A percentile compares a stretch with the other conserved stretches of the same genome.
These are phyloP conservation scores for Drosophila prolongata DNA, from an alignment of 2,888 invertebrate genomes.

Conservation along the genomic window DNA sequence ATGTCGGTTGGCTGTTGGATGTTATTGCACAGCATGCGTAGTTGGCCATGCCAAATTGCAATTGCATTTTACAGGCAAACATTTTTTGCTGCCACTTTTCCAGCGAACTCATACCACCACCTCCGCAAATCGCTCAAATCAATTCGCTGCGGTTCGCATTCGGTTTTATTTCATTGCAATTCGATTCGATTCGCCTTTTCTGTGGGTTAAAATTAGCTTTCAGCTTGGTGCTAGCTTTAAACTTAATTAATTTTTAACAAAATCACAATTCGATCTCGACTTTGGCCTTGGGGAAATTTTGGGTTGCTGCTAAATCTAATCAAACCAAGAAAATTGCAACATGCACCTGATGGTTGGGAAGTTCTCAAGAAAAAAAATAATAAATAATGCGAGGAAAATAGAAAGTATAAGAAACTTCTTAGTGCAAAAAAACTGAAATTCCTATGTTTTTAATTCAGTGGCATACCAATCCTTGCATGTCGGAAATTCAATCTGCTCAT, in stretches of 20 bases:
- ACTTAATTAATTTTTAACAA: slow-evolving; percentile 61
- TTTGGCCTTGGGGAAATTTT: slow-evolving; percentile 21
- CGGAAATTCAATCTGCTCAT: neutral
- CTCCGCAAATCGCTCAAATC: slow-evolving; percentile 67
- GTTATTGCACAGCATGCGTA: slow-evolving; percentile 36
- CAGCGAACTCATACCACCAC: neutral
- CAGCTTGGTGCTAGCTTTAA: slow-evolving; percentile 37
- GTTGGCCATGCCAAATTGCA: slow-evolving; percentile 51
- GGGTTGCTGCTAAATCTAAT: slow-evolving; percentile 21
- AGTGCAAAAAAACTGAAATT: no score
- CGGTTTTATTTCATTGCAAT: slow-evolving; percentile 33
- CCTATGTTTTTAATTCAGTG: neutral
- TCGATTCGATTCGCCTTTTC: slow-evolving; percentile 30
- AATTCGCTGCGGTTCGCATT: slow-evolving; percentile 73
- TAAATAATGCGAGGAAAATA: no score
- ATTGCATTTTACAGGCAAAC: slow-evolving; percentile 68
- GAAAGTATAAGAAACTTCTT: neutral
- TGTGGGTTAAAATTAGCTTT: slow-evolving; percentile 25
- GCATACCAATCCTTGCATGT: neutral
- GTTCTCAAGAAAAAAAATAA: no score
- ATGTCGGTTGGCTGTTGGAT: slow-evolving; percentile 17
- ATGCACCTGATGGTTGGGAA: neutral
- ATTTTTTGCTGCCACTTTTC: slow-evolving; percentile 57
- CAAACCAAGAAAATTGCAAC: slow-evolving; percentile 19
- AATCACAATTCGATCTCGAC: slow-evolving; percentile 39